These are phyloP conservation scores for Drosophila bocki DNA, from an alignment of 1,140 invertebrate genomes.

Conservation along the genomic window DNA sequence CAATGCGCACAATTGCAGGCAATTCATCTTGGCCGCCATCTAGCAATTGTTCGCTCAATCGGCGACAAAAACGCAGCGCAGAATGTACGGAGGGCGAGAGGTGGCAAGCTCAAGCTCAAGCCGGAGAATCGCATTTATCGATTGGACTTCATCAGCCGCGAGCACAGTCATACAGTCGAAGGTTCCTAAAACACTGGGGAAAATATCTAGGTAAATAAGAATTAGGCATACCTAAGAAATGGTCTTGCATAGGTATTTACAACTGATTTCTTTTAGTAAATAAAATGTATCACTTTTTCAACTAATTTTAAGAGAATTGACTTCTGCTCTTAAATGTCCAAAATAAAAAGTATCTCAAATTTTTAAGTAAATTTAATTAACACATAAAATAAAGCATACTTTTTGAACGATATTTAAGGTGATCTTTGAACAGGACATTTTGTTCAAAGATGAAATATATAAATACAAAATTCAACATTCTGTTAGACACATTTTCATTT, in stretches of 20 bases:
- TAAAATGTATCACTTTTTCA: no score
- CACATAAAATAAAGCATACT: background rate
- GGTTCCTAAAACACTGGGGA: constrained; percentile 6
- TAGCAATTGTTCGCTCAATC: constrained; percentile 76
- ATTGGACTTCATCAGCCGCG: constrained; percentile 66
- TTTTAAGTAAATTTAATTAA: no score
- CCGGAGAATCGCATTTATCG: constrained; percentile 65
- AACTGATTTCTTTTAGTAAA: no score
- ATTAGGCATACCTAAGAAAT: background rate
- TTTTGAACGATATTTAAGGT: background rate
- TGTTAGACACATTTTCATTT: background rate
- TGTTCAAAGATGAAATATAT: no score
- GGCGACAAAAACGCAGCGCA: constrained; percentile 67
- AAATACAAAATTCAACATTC: no score
- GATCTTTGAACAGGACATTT: background rate
- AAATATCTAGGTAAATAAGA: background rate
- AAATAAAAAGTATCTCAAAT: no score
- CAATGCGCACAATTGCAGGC: constrained; percentile 80
- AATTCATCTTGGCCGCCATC: constrained; percentile 73
- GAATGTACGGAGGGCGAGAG: constrained; percentile 13
- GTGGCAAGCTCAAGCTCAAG: constrained; percentile 14
- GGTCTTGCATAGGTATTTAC: no score
- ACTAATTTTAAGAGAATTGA: no score
- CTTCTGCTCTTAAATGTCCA: no score
- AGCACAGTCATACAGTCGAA: constrained; percentile 33